A percentile compares a stretch with the other conserved stretches of the same genome.
phyloP scores from a whole-genome alignment of 2,888 invertebrate species.

The Patella depressa region DNA sequence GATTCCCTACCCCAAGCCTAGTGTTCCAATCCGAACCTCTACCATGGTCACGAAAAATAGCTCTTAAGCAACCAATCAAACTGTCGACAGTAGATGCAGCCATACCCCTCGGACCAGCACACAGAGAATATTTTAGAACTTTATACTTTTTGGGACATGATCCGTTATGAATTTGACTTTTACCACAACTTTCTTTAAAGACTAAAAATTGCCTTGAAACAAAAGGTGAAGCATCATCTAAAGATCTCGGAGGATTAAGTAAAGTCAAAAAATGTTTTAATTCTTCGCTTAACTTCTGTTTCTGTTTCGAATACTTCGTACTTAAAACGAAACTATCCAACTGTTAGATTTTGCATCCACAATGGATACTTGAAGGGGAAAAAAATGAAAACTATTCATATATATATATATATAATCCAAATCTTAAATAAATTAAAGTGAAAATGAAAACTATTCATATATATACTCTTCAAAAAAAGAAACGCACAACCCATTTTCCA shows the following conservation, averaged over 20 bases:
- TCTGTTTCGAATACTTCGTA: not conserved
- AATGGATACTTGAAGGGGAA: no score
- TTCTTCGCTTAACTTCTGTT: not conserved
- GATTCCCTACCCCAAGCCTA: not conserved
- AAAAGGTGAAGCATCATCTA: not conserved
- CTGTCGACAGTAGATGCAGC: not conserved
- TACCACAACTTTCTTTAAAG: not conserved
- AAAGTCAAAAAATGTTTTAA: not conserved
- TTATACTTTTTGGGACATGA: not conserved
- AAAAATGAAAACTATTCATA: no score
- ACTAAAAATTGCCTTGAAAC: not conserved
- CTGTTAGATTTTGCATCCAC: no score
- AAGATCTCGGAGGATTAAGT: not conserved
- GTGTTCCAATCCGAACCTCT: not conserved
- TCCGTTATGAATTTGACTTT: not conserved
- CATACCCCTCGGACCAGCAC: not conserved
- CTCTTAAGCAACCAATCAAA: not conserved
- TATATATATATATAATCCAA: no score
- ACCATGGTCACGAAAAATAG: not conserved
- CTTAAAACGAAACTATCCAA: not conserved
- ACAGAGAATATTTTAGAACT: not conserved
- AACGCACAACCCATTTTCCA: no score
- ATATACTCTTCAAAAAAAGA: no score
- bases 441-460: no score
- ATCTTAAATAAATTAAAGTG: no score